Base-by-base conservation (phyloP, 2,113 vertebrate species). In the Amphilophus citrinellus region DNA sequence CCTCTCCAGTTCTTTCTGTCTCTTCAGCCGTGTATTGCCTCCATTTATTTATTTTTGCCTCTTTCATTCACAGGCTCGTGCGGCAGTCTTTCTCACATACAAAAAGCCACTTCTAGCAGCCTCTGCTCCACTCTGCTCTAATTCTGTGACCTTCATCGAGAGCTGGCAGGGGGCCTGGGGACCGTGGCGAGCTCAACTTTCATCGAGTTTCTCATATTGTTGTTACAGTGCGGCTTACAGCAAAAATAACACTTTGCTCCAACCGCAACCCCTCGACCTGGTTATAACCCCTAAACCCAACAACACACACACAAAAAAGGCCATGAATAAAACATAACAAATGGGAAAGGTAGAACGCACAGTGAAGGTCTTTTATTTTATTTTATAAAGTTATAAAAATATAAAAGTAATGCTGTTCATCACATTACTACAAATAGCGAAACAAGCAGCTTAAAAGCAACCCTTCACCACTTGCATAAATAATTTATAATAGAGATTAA, bases 191-290 rank as follows among this genome's bases (percentile, higher is more conserved):
- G 91, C 87, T 95, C 93, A 87, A 76, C 92, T 94, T 94, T 94
- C 93, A 93, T 88, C 68, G 11, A 85, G 87, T 93, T 92, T 89
- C 93, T 94, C 82, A 79, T 92, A 92, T 84, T 94, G 92, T 94
- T 95, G 92, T 91, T 93, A 92, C 92, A 94, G 93, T 93, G 88
- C 88, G 93, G 92, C 93, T 94, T 93, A 94, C 92, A 93, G 94
- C 90, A 94, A 91, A 92, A 94, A 94, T 93, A 94, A 94, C 93
- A 95, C 93, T 91, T 88, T 89, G 90, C 91, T 94, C 90, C 88
- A 75, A 92, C 93, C 90, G 5, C 92, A 93, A 88, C 91, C 91
- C 83, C 83, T 85, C 76, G 89, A 94, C 94, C 93, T 87, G 93
- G 42, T 83, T 89, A 83, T 92, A 88, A 92, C 92, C 92, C 89